phyloP scores from a whole-genome alignment of 2,888 invertebrate genomes.

The Mesochorus sp. region DNA sequence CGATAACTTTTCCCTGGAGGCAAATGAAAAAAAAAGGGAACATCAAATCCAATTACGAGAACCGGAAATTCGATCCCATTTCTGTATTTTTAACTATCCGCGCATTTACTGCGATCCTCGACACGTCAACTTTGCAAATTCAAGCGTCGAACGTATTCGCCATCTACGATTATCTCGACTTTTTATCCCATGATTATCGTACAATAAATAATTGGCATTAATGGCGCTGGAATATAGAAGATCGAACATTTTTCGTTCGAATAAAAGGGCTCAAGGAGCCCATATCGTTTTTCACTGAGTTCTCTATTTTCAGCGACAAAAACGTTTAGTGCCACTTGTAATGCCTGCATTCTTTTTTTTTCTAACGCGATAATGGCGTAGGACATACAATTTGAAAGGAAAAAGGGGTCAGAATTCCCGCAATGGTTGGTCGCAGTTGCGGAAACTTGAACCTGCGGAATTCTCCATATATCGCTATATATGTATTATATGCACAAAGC shows the following conservation, averaged over 20 bases:
- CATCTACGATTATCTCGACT: too few relatives aligned
- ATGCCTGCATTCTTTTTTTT: constrained; percentile 15
- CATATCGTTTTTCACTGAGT: constrained; percentile 21
- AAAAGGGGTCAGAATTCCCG: neutral
- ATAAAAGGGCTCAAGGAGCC: neutral
- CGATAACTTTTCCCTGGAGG: neutral
- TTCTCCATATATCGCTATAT: neutral
- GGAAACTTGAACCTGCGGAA: constrained; percentile 8
- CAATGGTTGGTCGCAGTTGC: constrained; percentile 29
- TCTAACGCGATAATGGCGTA: constrained; percentile 39
- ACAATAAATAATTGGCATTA: too few relatives aligned
- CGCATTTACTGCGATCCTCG: too few relatives aligned
- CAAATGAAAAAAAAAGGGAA: too few relatives aligned
- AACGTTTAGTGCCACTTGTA: constrained; percentile 57
- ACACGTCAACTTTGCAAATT: too few relatives aligned
- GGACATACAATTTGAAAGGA: constrained; percentile 42
- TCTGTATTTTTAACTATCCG: too few relatives aligned
- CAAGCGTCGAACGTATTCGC: too few relatives aligned
- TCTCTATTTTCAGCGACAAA: constrained; percentile 45
- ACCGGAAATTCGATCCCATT: neutral
- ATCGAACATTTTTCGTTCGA: too few relatives aligned
- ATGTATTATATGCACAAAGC: neutral
- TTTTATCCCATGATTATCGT: too few relatives aligned
- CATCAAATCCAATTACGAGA: constrained; percentile 25
- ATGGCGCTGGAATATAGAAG: too few relatives aligned